These are phyloP conservation scores for Bradynema listronoti DNA, from an alignment of 1,140 invertebrate genomes.

Conservation along the genomic window DNA sequence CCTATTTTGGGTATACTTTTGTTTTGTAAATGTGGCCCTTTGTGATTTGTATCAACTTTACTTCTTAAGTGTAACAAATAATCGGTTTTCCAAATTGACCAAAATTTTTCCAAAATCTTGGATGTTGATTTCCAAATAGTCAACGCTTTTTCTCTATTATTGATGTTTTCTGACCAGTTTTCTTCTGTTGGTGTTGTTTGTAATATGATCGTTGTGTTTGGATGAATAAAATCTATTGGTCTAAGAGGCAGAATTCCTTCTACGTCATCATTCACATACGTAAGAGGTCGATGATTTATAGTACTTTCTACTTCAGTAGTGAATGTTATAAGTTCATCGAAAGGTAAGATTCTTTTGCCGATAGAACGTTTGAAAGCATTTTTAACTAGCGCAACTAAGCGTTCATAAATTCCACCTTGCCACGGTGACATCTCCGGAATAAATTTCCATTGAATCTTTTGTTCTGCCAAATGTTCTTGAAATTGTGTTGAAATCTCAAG, in stretches of 20 bases:
- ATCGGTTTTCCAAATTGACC: no score
- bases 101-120: no score
- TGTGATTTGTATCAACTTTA: no score
- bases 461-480: not conserved
- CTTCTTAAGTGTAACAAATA: no score
- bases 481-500: no score
- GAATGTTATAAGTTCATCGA: conserved; percentile 42
- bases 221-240: conserved; percentile 14
- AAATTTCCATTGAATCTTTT: conserved; percentile 53
- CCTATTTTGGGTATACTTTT: conserved; percentile 14
- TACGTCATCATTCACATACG: not conserved
- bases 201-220: no score
- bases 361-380: conserved; percentile 50
- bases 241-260: not conserved
- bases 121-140: no score
- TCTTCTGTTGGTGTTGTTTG: no score
- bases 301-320: conserved; percentile 27
- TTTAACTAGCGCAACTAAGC: conserved; percentile 55
- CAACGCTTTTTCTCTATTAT: no score
- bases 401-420: conserved; percentile 59
- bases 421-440: conserved; percentile 57
- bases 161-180: no score
- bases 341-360: conserved; percentile 24
- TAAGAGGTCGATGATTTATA: conserved; percentile 10
- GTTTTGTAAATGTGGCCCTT: no score